Evolutionary conservation across 2,888 invertebrate genomes (phyloP).

Genomic region (Drosophila subsilvestris): DNA sequence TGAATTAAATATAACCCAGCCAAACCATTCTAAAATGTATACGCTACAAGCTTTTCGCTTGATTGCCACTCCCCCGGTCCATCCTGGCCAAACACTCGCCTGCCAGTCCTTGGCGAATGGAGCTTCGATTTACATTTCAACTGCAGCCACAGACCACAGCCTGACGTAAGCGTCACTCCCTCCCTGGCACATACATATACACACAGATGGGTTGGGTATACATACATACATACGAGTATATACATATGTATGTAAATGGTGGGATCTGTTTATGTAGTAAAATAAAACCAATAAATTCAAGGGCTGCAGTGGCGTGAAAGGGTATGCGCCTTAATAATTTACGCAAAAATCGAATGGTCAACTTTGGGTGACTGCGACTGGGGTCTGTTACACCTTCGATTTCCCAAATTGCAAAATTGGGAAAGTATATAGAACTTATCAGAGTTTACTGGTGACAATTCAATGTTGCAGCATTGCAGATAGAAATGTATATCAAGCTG

Average conservation of each 20-base stretch:
- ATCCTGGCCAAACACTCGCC: background rate
- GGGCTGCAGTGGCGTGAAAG: background rate
- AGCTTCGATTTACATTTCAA: slow-evolving; percentile 78
- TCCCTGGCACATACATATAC: slow-evolving; percentile 8
- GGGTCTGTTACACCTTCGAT: background rate
- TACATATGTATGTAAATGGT: background rate
- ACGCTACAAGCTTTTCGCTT: slow-evolving; percentile 72
- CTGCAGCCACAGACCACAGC: slow-evolving; percentile 57
- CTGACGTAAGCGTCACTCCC: slow-evolving; percentile 64
- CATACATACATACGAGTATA: slow-evolving; percentile 12
- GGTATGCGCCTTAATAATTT: slow-evolving; percentile 44
- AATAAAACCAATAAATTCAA: slow-evolving; percentile 6
- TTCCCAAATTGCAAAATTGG: background rate
- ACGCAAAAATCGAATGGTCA: slow-evolving; percentile 39
- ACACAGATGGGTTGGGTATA: slow-evolving; percentile 3
- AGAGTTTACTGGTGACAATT: background rate
- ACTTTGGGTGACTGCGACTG: slow-evolving; percentile 16
- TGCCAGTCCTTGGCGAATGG: slow-evolving; percentile 64
- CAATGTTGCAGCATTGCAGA: background rate
- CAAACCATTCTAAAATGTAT: slow-evolving; percentile 72
- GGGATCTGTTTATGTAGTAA: slow-evolving; percentile 6
- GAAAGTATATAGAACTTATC: background rate
- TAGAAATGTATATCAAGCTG: background rate
- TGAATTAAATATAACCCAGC: slow-evolving; percentile 73
- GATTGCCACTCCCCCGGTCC: slow-evolving; percentile 61